Conservation (phyloP, 2,797 vertebrate species). For the Mus caroli region DNA sequence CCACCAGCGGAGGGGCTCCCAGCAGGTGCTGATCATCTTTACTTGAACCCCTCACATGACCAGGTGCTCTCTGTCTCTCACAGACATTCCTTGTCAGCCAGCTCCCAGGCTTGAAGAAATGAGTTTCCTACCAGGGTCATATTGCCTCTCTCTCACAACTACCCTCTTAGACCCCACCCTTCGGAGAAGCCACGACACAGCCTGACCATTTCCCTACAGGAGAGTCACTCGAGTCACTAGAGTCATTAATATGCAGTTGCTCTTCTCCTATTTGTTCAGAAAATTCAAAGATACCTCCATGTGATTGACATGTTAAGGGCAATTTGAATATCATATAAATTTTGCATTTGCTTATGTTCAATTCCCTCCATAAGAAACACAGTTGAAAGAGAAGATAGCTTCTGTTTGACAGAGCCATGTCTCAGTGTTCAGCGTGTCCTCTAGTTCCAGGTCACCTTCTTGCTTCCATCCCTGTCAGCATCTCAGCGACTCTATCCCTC, state of each 20-base stretch:
- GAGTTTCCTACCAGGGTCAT: neutral
- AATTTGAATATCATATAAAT: neutral
- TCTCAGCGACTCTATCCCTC: fast-evolving
- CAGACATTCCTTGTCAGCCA: neutral
- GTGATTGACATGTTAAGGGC: neutral
- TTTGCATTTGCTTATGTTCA: neutral
- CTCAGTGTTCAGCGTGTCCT: neutral
- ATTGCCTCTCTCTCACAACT: too few relatives aligned
- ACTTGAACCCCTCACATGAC: too few relatives aligned
- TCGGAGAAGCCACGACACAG: neutral
- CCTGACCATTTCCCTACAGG: neutral
- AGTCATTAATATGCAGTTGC: neutral
- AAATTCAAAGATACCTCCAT: neutral
- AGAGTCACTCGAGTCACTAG: neutral
- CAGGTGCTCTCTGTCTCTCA: fast-evolving
- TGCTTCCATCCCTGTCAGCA: neutral
- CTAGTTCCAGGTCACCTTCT: too few relatives aligned
- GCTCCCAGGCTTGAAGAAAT: fast-evolving
- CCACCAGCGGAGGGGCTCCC: neutral
- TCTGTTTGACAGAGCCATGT: neutral
- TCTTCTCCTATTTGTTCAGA: neutral
- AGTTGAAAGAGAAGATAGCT: neutral
- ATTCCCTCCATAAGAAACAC: neutral
- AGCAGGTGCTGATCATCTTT: neutral
- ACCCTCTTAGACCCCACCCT: too few relatives aligned